A percentile compares a stretch with the other conserved stretches of the same genome.
Evolutionary conservation across 2,888 invertebrate genomes (phyloP).

Genomic region (Xestoiulus laeticollis): DNA sequence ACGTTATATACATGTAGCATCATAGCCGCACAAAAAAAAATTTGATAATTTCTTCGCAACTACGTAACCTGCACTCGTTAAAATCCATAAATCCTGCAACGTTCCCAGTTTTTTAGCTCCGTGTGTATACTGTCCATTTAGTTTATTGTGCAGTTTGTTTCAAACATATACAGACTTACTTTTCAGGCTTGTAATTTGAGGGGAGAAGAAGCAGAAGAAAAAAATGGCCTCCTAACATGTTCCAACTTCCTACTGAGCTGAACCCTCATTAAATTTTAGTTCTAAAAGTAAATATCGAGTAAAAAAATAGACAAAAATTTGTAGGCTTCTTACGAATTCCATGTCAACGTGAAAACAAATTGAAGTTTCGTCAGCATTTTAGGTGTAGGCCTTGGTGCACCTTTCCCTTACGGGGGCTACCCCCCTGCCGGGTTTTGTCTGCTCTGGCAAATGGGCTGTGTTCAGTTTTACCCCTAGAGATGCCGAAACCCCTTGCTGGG

Average conservation of each 20-base stretch:
- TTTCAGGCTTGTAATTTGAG: conserved; percentile 17
- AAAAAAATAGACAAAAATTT: conserved; percentile 36
- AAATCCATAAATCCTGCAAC: conserved; percentile 39
- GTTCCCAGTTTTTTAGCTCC: neutral
- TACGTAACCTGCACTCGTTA: conserved; percentile 46
- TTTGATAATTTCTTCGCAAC: conserved; percentile 42
- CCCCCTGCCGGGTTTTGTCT: conserved; percentile 44
- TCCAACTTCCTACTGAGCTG: conserved; percentile 45
- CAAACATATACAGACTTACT: conserved; percentile 4
- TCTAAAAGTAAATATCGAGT: conserved; percentile 44
- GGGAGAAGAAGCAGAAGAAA: neutral
- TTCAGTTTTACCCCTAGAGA: conserved; percentile 39
- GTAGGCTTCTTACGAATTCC: conserved; percentile 45
- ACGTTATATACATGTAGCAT: neutral
- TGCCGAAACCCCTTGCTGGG: conserved; percentile 48
- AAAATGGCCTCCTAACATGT: conserved; percentile 21
- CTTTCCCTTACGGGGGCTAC: neutral
- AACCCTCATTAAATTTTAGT: conserved; percentile 47
- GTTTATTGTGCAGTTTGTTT: conserved; percentile 44
- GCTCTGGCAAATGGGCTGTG: conserved; percentile 12
- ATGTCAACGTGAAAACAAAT: conserved; percentile 47
- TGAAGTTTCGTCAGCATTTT: conserved; percentile 48
- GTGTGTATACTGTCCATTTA: neutral
- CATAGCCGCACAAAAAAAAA: neutral
- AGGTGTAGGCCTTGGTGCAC: conserved; percentile 45